A percentile compares a stretch with the other conserved stretches of the same genome.
Evolutionary conservation across 2,113 vertebrate genomes (phyloP).

Genomic region (Hemibagrus wyckioides): DNA sequence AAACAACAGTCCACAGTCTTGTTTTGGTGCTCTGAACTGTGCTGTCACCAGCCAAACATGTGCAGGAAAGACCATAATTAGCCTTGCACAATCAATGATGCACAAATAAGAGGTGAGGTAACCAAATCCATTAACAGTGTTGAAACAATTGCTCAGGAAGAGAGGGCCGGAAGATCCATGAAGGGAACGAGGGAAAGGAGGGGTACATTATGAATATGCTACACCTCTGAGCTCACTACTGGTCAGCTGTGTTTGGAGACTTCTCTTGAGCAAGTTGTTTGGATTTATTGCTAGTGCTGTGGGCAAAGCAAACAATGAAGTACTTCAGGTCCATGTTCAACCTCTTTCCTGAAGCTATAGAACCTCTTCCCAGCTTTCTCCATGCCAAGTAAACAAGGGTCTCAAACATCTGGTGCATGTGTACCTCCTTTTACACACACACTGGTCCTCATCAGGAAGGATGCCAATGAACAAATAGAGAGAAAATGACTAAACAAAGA

Average conservation of each 20-base stretch:
- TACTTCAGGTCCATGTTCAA: neutral
- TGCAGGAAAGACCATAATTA: slow-evolving; percentile 11
- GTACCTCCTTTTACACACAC: slow-evolving; percentile 29
- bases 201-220: slow-evolving; percentile 9
- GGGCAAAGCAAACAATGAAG: slow-evolving; percentile 27
- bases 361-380: slow-evolving; percentile 1
- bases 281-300: slow-evolving; percentile 1
- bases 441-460: slow-evolving; percentile 32
- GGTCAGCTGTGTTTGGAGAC: slow-evolving; percentile 19
- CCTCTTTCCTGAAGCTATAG: neutral
- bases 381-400: neutral
- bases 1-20: slow-evolving; percentile 2
- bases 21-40: slow-evolving; percentile 21
- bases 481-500: slow-evolving; percentile 43
- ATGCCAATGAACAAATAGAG: slow-evolving; percentile 23
- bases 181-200: neutral
- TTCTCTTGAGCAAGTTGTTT: slow-evolving; percentile 15
- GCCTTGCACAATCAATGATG: slow-evolving; percentile 12
- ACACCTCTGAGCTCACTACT: neutral
- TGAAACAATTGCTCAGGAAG: slow-evolving; percentile 37
- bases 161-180: neutral
- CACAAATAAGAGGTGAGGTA: slow-evolving; percentile 32
- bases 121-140: slow-evolving; percentile 21
- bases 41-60: neutral
- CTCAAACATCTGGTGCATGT: slow-evolving; percentile 43